Evolutionary conservation across 2,888 invertebrate species (phyloP), one percentile per base, ranked within the genome.

Genomic region (Aradus depressus): DNA sequence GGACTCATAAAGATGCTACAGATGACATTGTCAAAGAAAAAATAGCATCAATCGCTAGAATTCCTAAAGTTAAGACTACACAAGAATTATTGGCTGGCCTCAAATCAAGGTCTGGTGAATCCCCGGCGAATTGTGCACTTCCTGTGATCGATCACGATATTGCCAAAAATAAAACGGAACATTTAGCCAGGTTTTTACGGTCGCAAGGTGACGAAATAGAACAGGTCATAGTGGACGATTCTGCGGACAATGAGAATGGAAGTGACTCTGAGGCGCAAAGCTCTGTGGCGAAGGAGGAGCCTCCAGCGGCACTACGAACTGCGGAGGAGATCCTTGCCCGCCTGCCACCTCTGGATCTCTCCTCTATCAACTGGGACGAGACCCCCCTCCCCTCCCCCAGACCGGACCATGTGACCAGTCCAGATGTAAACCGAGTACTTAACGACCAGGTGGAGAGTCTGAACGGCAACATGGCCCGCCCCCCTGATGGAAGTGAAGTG

Each of bases 51-150:
- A 74, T 75, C 57, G 71, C 72, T 22, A 67, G 77, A 38, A 75
- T 76, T 63, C 75, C 77, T 18, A 76, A 77, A 63, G 73, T 83
- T 41, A 82, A 82, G 68, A 84, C 83, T 22, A 90, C 89, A 1
- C 80, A 84, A 64, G 86, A 90, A 67, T 69, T 90, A 50, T 71
- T 89, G 53, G 84, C 61, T 26, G 60, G 58, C 32, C 55, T 62
- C 37, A 59, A 57, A 44, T 57, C 58, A 14, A 55, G 55, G 38
- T 54, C 55, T 43, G 50, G 53, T 45, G 59, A 60, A 21, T 57
- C 52, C 37, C 59, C 61, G 44, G 52, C 58, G 34, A 60, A 60
- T 53, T 59, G 60, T 51, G 54, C 54, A 41, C 50, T 56, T 43
- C 49, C 59, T 21, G 48, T 52, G 32, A 44, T 42, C 25, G 58